Conservation (phyloP, 2,888 invertebrate species). For the Minunthozetes semirufus region DNA sequence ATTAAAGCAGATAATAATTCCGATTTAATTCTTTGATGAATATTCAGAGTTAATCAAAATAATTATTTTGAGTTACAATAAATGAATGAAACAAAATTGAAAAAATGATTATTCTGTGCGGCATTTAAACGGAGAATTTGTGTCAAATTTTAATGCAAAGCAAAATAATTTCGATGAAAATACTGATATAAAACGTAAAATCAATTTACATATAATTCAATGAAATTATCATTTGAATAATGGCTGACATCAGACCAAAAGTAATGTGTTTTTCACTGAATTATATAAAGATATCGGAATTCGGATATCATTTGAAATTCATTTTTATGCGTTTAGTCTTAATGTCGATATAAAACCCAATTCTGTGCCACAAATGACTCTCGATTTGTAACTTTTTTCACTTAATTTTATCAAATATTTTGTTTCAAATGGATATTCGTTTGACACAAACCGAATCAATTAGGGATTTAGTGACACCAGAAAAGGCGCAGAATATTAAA, state of each 20-base stretch:
- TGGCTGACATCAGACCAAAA: too few species aligned
- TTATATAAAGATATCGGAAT: neutral
- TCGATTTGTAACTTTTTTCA: neutral
- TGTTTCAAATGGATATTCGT: too few species aligned
- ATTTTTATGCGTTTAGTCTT: conserved; percentile 10
- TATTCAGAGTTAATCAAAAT: too few species aligned
- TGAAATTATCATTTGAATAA: too few species aligned
- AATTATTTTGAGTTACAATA: too few species aligned
- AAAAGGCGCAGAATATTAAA: too few species aligned
- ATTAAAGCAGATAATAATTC: too few species aligned
- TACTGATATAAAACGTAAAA: neutral
- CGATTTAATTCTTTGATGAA: too few species aligned
- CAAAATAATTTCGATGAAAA: neutral
- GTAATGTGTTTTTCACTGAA: neutral
- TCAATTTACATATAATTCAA: neutral
- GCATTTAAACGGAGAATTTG: neutral
- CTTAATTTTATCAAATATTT: neutral
- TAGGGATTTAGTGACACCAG: too few species aligned
- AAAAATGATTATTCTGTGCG: too few species aligned
- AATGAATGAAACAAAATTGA: too few species aligned
- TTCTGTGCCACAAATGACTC: neutral
- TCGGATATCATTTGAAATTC: neutral
- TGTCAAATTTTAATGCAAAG: neutral
- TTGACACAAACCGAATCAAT: too few species aligned
- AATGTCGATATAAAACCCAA: neutral